Percentiles rank a stretch among this genome's conserved stretches.
Evolutionary conservation across 2,888 invertebrate genomes (phyloP).

Genomic region (Myopa testacea): DNA sequence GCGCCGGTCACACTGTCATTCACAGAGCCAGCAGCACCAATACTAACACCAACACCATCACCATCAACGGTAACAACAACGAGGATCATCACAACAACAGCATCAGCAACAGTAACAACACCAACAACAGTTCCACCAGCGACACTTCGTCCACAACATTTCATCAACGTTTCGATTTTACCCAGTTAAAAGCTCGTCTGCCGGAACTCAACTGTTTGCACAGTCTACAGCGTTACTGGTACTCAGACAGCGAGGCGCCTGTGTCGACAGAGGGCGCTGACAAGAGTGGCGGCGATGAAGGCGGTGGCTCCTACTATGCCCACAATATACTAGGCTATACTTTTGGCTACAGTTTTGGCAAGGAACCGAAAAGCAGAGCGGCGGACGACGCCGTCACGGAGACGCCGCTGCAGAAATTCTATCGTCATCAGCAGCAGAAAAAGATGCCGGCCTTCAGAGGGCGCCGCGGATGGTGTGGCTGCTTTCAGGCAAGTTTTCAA

Average conservation of each 20-base stretch:
- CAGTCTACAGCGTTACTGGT: conserved; percentile 62
- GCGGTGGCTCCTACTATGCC: conserved; percentile 60
- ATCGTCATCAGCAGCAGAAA: conserved; percentile 67
- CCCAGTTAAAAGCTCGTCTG: conserved; percentile 77
- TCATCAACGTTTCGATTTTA: conserved; percentile 69
- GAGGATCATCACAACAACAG: conserved; percentile 41
- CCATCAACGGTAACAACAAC: conserved; percentile 45
- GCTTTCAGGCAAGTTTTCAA: conserved; percentile 77
- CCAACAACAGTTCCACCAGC: conserved; percentile 50
- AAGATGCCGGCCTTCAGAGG: conserved; percentile 76
- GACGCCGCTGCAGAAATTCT: conserved; percentile 68
- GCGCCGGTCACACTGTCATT: conserved; percentile 45
- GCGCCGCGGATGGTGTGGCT: conserved; percentile 80
- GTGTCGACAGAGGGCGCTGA: not conserved
- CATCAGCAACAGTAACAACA: conserved; percentile 25
- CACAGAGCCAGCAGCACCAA: conserved; percentile 36
- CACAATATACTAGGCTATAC: conserved; percentile 67
- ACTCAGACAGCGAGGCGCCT: conserved; percentile 31
- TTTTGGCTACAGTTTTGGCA: conserved; percentile 62
- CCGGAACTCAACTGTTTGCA: conserved; percentile 71
- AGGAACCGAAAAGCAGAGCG: conserved; percentile 49
- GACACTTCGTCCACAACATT: conserved; percentile 65
- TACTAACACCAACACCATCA: conserved; percentile 36
- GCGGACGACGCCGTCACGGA: conserved; percentile 53
- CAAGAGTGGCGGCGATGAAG: not conserved